These are phyloP conservation scores for Hymenopus coronatus DNA, from an alignment of 2,888 invertebrate species.

Conservation along the genomic window DNA sequence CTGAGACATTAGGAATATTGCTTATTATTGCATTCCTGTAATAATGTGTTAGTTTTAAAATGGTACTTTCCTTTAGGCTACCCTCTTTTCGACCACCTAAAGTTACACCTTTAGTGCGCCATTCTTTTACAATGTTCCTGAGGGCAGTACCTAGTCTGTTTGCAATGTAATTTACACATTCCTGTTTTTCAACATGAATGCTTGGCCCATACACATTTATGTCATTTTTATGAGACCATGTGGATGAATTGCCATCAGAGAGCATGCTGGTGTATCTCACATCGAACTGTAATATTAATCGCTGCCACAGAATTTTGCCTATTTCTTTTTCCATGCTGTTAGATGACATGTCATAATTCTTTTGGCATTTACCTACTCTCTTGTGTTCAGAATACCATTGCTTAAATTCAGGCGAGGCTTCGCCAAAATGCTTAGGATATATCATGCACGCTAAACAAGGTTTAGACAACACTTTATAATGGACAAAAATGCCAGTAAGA, in stretches of 20 bases:
- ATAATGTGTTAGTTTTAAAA: conserved; percentile 4
- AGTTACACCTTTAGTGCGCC: not conserved
- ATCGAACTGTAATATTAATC: too few relatives aligned
- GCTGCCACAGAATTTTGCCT: too few relatives aligned
- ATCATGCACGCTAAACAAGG: too few relatives aligned
- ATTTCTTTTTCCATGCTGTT: too few relatives aligned
- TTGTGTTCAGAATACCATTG: too few relatives aligned
- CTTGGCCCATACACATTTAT: not conserved
- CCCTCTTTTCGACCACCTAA: conserved; percentile 25
- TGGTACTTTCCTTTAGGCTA: conserved; percentile 2
- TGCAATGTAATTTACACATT: conserved; percentile 30
- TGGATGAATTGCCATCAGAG: conserved; percentile 22
- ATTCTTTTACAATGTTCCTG: not conserved
- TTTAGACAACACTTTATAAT: too few relatives aligned
- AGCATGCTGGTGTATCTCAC: conserved; percentile 20
- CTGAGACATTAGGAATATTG: conserved; percentile 2
- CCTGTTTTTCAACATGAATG: conserved; percentile 22
- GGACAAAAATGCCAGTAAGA: too few relatives aligned
- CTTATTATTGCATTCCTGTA: conserved; percentile 6
- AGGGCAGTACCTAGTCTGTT: conserved; percentile 26
- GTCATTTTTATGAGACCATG: not conserved
- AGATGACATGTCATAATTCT: too few relatives aligned
- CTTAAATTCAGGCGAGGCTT: too few relatives aligned
- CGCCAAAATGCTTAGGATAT: too few relatives aligned
- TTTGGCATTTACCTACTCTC: too few relatives aligned